phyloP scores from a whole-genome alignment of 2,113 vertebrate species.

The Hiodon alosoides region DNA sequence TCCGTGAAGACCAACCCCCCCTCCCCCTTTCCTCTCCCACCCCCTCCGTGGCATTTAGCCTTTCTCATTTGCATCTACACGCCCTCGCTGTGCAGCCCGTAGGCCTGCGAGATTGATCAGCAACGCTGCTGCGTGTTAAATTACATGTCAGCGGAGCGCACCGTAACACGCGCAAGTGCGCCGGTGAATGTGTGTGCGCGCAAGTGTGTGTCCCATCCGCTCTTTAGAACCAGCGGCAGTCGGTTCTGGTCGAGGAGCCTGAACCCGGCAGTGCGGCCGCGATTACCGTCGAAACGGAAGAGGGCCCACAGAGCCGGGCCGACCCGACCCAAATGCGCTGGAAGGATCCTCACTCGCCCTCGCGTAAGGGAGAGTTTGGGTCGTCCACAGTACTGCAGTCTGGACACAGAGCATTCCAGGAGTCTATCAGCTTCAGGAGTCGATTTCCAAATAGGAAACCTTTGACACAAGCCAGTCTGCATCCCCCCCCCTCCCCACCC shows the following conservation, averaged over 20 bases:
- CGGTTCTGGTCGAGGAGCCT: too few relatives aligned
- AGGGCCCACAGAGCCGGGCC: not conserved
- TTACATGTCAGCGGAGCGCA: slow-evolving; percentile 66
- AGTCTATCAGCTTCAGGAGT: not conserved
- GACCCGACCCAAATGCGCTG: not conserved
- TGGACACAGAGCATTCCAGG: not conserved
- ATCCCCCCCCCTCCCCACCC: not conserved
- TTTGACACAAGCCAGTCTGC: slow-evolving; percentile 21
- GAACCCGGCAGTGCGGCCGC: too few relatives aligned
- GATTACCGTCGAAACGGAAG: too few relatives aligned
- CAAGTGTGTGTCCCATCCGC: too few relatives aligned
- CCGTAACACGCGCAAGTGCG: slow-evolving; percentile 34
- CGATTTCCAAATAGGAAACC: slow-evolving; percentile 14
- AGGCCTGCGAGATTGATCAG: slow-evolving; percentile 87
- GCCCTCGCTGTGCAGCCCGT: slow-evolving; percentile 84
- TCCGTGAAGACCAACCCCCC: not conserved
- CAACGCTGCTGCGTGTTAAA: slow-evolving; percentile 86
- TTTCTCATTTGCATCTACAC: slow-evolving; percentile 97
- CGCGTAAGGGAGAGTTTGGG: not conserved
- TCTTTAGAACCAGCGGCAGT: too few relatives aligned
- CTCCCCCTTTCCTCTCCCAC: slow-evolving; percentile 53
- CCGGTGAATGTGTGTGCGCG: not conserved
- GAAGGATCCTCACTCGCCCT: not conserved
- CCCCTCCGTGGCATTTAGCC: slow-evolving; percentile 85
- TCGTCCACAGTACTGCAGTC: not conserved